Percentiles rank a stretch among this genome's conserved stretches.
phyloP scores from a whole-genome alignment of 2,888 invertebrate genomes.

The Hydrotaea cyrtoneurina region DNA sequence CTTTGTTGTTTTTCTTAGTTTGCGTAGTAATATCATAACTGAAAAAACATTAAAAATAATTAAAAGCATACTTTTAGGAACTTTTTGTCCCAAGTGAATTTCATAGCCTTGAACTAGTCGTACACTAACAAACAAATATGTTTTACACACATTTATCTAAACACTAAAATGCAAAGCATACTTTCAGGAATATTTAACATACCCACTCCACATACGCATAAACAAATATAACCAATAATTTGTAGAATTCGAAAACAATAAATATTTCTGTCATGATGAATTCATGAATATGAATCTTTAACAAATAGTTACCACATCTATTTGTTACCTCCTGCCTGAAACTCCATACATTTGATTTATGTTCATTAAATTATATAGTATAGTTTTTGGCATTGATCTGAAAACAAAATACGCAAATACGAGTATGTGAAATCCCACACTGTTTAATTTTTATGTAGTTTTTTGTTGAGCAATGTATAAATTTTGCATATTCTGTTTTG shows the following conservation, averaged over 20 bases:
- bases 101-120: too few species aligned
- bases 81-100: too few species aligned
- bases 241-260: neutral
- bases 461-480: neutral
- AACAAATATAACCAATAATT: neutral
- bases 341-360: slow-evolving; percentile 3
- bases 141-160: neutral
- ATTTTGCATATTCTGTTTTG: neutral
- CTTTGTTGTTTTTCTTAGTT: too few species aligned
- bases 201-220: too few species aligned
- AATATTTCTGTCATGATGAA: neutral
- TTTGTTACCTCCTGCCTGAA: neutral
- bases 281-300: neutral
- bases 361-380: slow-evolving; percentile 10
- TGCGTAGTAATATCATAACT: too few species aligned
- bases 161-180: neutral
- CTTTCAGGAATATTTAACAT: too few species aligned
- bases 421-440: neutral
- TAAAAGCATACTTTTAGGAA: too few species aligned
- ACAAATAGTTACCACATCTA: slow-evolving; percentile 1
- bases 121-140: neutral
- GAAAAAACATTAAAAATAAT: too few species aligned
- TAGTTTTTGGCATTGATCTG: neutral
- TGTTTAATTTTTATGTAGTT: neutral
- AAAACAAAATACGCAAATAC: neutral